These are phyloP conservation scores for Macrobrachium nipponense DNA, from an alignment of 1,140 invertebrate species.

Conservation along the genomic window DNA sequence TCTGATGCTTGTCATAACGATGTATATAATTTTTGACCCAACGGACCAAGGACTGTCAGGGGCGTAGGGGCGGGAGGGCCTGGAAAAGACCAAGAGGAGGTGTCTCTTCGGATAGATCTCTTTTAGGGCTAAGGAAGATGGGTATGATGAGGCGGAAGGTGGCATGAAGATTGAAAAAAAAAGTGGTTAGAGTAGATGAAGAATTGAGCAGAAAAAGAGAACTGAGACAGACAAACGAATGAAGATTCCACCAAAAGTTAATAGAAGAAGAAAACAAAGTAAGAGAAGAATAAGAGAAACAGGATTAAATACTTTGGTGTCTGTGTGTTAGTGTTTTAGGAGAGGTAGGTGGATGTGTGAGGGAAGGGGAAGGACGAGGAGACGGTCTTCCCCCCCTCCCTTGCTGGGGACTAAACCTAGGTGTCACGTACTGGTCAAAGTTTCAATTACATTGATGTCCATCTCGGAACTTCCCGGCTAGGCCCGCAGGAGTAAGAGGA, in stretches of 20 bases:
- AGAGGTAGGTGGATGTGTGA: neutral
- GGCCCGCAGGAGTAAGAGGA: neutral
- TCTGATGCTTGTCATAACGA: constrained; percentile 38
- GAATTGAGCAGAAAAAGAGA: neutral
- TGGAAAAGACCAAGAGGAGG: neutral
- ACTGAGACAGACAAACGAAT: too few relatives aligned
- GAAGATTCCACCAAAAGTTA: neutral
- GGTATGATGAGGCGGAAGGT: too few relatives aligned
- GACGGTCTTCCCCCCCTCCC: neutral
- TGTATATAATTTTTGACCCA: constrained; percentile 19
- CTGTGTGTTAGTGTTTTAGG: neutral
- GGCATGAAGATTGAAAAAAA: too few relatives aligned
- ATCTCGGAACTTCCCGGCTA: constrained; percentile 44
- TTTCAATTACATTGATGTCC: constrained; percentile 55
- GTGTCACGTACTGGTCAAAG: constrained; percentile 49
- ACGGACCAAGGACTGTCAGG: neutral
- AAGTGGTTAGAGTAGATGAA: neutral
- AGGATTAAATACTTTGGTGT: too few relatives aligned
- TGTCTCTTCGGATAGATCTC: too few relatives aligned
- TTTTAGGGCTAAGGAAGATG: too few relatives aligned
- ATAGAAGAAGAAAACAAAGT: neutral
- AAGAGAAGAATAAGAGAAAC: constrained; percentile 1
- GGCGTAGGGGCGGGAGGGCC: neutral
- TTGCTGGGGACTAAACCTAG: constrained; percentile 25
- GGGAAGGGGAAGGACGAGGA: neutral